phyloP scores from a whole-genome alignment of 2,113 vertebrate genomes.

The Lipophrys pholis region DNA sequence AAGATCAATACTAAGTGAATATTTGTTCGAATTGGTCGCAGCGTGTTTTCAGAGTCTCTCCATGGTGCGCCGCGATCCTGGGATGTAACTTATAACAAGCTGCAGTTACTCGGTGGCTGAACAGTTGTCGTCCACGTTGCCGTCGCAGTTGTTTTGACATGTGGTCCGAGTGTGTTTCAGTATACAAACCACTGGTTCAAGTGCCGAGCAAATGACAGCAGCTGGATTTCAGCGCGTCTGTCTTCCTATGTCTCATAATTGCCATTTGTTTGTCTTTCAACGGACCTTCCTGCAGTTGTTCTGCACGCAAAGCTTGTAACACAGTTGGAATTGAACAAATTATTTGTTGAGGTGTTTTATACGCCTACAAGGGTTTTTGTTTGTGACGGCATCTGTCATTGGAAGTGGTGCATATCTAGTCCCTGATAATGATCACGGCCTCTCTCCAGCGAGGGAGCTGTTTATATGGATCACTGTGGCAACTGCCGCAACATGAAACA shows the following conservation, averaged over 20 bases:
- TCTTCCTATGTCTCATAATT: too few species aligned
- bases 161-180: slow-evolving; percentile 22
- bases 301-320: too few species aligned
- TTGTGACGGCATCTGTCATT: slow-evolving; percentile 12
- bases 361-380: background rate
- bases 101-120: background rate
- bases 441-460: slow-evolving; percentile 26
- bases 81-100: background rate
- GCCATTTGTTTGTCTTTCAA: too few species aligned
- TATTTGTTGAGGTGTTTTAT: background rate
- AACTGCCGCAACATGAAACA: slow-evolving; percentile 52
- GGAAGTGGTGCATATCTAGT: slow-evolving; percentile 10
- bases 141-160: slow-evolving; percentile 62
- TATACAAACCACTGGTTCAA: slow-evolving; percentile 17
- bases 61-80: background rate
- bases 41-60: background rate
- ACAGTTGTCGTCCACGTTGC: slow-evolving; percentile 23
- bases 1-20: background rate
- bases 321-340: too few species aligned
- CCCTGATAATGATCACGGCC: background rate
- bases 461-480: slow-evolving; percentile 48
- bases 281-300: too few species aligned
- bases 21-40: too few species aligned
- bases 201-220: slow-evolving; percentile 23
- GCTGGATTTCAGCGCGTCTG: slow-evolving; percentile 10